Base-by-base conservation (phyloP, 2,113 vertebrate genomes). In the Paraplagusia blochii region DNA sequence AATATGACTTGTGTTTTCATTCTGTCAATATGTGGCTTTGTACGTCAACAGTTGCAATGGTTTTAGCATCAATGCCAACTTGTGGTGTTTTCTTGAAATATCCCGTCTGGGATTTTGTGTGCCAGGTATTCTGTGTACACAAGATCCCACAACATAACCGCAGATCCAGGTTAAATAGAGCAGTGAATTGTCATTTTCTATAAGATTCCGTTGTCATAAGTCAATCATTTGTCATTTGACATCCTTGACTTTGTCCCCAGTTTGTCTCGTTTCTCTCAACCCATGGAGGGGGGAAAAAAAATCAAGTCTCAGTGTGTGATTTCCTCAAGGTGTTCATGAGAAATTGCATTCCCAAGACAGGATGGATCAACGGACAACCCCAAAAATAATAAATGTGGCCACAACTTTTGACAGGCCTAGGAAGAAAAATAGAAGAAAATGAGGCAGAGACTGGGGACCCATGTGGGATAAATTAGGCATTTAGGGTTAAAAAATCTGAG, bases 381-480 rank as follows among this genome's bases (percentile, higher is more conserved):
- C 11, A 36, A 35, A 29, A 29, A 29, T 29, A 29, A 51, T 5
- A 36, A 51, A 51, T 11, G 33, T n/a, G 16, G 49, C 49, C n/a
- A 8, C 34, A 29, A 15, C 49, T 35, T 14, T 11, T 5, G 48
- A 50, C 13, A 29, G 7, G 42, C n/a, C 6, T 6, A 48, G 46
- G 29, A 22, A 50, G 14, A 50, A 74, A 53, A 57, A 39, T 5
- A n/a, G 16, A 39, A 38, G 45, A 64, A 57, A 55, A 59, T 16
- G 43, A 58, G 42, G 10, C 44, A 49, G 51, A 50, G 61, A 56
- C 53, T 42, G 14, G 65, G 58, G 43, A 68, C 53, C 76, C 92
- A 92, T 92, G 88, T 92, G 91, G 89, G 87, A 91, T 86, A 88
- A 89, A 94, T 92, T 92, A 92, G 79, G 81, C 77, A 70, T 85